Percentiles rank a stretch among this genome's conserved stretches.
These are phyloP conservation scores for Phocoena phocoena DNA, from an alignment of 2,113 vertebrate species.

Conservation along the genomic window DNA sequence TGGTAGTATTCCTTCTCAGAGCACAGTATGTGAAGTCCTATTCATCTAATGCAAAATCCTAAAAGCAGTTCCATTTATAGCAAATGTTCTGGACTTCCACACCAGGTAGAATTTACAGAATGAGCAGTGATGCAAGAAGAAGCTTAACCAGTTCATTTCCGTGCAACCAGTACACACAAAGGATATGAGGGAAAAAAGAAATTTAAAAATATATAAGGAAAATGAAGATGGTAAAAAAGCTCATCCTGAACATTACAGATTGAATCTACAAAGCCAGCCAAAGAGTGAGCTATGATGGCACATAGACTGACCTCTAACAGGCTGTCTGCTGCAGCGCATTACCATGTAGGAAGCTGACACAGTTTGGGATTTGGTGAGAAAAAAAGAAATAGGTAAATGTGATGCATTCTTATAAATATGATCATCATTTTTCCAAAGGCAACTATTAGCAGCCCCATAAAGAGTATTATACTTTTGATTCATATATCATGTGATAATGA, in stretches of 20 bases:
- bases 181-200: not conserved
- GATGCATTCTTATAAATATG: not conserved
- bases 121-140: not conserved
- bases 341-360: not conserved
- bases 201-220: accelerated
- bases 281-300: not conserved
- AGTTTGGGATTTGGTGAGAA: not conserved
- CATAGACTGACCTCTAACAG: not conserved
- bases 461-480: not conserved
- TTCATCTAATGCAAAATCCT: not conserved
- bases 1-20: not conserved
- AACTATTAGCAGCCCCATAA: not conserved
- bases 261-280: not conserved
- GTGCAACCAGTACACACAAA: not conserved
- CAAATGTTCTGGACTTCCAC: not conserved
- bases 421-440: not conserved
- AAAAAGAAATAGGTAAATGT: not conserved
- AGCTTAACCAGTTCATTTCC: not conserved
- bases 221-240: not conserved
- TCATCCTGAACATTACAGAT: not conserved
- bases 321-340: not conserved
- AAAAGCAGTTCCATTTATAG: not conserved
- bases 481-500: not conserved
- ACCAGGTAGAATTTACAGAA: not conserved
- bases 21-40: not conserved